Conservation (phyloP, 2,113 vertebrate genomes). For the Chloebia gouldiae region DNA sequence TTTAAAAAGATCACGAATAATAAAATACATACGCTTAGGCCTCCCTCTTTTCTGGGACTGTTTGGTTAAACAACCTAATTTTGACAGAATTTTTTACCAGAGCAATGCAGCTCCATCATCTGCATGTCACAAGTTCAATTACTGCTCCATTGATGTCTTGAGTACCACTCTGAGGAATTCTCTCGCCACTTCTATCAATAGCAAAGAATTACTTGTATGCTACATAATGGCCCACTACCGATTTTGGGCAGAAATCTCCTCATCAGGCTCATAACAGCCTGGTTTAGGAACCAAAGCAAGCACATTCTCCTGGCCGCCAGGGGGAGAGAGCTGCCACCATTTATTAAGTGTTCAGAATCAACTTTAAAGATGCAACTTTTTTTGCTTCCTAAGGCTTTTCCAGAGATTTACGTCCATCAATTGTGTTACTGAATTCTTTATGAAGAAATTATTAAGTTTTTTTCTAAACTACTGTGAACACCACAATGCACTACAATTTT, state of each 20-base stretch:
- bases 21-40: neutral
- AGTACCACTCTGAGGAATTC: neutral
- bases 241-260: neutral
- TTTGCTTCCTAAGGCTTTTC: neutral
- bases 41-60: neutral
- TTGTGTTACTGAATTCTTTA: neutral
- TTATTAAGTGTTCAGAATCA: accelerated
- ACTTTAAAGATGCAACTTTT: accelerated
- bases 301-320: neutral
- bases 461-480: neutral
- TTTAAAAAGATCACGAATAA: neutral
- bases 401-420: neutral
- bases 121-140: neutral
- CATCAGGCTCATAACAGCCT: accelerated
- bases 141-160: neutral
- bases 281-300: neutral
- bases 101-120: neutral
- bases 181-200: accelerated
- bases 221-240: neutral
- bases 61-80: neutral
- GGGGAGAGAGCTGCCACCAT: neutral
- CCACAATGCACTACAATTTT: neutral
- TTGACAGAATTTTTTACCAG: neutral
- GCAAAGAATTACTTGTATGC: neutral
- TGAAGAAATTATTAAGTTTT: neutral